Evolutionary conservation across 2,113 vertebrate species (phyloP).

Genomic region (Cephalophus harveyi): DNA sequence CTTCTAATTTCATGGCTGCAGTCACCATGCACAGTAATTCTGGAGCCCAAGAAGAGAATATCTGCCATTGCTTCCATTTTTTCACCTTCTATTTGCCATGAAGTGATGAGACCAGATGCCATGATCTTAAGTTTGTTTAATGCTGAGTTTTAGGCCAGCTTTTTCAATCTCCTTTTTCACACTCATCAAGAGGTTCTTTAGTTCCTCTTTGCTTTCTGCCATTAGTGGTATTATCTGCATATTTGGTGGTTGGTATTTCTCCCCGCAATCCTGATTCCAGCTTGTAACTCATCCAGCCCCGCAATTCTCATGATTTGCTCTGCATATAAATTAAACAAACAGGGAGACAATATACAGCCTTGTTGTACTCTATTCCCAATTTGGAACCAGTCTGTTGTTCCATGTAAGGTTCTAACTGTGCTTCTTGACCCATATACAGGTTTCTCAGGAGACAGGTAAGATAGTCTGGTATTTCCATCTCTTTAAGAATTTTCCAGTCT

Average conservation of each 20-base stretch:
- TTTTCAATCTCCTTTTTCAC: neutral
- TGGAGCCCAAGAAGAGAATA: neutral
- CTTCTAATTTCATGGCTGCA: neutral
- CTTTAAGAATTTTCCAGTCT: neutral
- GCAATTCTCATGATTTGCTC: neutral
- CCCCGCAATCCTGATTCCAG: neutral
- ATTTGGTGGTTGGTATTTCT: neutral
- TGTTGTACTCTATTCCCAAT: neutral
- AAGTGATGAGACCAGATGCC: neutral
- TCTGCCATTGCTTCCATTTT: neutral
- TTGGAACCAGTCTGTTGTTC: neutral
- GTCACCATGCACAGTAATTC: neutral
- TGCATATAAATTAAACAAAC: neutral
- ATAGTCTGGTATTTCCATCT: neutral
- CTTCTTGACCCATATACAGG: neutral
- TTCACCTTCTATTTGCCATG: neutral
- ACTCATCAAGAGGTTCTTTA: neutral
- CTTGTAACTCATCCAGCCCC: neutral
- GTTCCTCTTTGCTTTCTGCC: neutral
- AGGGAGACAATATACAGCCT: neutral
- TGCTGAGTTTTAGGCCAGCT: neutral
- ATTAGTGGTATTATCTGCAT: neutral
- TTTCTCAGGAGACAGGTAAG: neutral
- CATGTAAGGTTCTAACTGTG: neutral
- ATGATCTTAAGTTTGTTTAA: neutral